phyloP scores from a whole-genome alignment of 2,888 invertebrate genomes.

The Brachyopa scutellaris region DNA sequence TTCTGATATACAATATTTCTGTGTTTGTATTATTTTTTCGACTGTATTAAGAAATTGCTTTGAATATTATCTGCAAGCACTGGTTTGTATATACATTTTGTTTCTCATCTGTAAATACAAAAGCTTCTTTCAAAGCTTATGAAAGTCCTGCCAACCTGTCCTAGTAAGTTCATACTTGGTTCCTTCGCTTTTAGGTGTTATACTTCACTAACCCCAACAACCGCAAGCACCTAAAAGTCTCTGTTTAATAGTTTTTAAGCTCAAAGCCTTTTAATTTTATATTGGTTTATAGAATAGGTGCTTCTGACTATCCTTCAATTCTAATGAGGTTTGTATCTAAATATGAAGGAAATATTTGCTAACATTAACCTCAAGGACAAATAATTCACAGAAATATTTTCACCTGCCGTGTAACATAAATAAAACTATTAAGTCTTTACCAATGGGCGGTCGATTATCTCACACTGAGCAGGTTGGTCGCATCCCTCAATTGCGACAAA shows the following conservation, averaged over 20 bases:
- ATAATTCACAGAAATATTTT: slow-evolving; percentile 37
- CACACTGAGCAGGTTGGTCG: slow-evolving; percentile 60
- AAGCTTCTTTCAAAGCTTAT: not conserved
- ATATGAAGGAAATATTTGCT: not conserved
- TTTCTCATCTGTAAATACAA: too few species aligned
- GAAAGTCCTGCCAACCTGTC: not conserved
- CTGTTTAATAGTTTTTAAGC: not conserved
- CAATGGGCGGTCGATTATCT: slow-evolving; percentile 58
- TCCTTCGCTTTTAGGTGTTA: not conserved
- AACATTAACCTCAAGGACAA: not conserved
- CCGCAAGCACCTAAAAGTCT: slow-evolving; percentile 1
- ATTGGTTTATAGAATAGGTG: not conserved
- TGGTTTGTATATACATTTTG: too few species aligned
- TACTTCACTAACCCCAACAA: slow-evolving; percentile 2
- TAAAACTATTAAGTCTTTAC: not conserved
- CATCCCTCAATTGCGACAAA: slow-evolving; percentile 66
- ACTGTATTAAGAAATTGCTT: too few species aligned
- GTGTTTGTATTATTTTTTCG: too few species aligned
- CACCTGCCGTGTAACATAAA: slow-evolving; percentile 21
- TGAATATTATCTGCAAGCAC: too few species aligned
- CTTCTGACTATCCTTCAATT: not conserved
- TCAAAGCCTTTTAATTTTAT: not conserved
- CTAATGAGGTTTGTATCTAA: slow-evolving; percentile 27
- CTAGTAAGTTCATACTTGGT: not conserved
- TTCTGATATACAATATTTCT: too few species aligned